A percentile compares a stretch with the other conserved stretches of the same genome.
These are phyloP conservation scores for Matsumurasca onukii DNA, from an alignment of 1,140 invertebrate species.

Conservation along the genomic window DNA sequence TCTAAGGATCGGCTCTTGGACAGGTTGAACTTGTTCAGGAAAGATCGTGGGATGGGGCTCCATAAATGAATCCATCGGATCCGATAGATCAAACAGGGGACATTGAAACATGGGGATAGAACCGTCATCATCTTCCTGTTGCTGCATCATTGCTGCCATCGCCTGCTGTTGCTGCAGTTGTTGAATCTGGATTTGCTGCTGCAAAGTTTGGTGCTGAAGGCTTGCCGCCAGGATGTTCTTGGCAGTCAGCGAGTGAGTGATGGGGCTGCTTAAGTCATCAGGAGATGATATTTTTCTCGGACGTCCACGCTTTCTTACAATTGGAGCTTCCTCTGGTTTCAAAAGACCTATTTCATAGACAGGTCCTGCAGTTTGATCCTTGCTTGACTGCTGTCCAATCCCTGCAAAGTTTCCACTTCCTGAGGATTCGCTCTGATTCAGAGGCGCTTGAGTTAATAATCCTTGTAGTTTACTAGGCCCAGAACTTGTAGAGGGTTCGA, in stretches of 20 bases:
- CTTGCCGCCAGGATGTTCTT: conserved; percentile 9
- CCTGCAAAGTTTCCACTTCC: neutral
- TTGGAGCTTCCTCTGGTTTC: conserved; percentile 27
- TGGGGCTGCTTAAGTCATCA: neutral
- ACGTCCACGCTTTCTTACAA: conserved; percentile 32
- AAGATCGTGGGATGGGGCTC: conserved; percentile 26
- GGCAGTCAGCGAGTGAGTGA: neutral
- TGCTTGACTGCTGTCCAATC: neutral
- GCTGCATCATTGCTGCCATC: neutral
- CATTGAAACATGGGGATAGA: conserved; percentile 20
- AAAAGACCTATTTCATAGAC: conserved; percentile 24
- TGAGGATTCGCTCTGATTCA: conserved; percentile 1
- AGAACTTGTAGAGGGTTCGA: conserved; percentile 29
- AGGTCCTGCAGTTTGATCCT: neutral
- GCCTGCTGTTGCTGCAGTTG: neutral
- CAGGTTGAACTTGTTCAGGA: conserved; percentile 23
- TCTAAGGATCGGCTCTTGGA: conserved; percentile 22
- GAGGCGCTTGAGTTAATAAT: conserved; percentile 9
- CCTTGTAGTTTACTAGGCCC: conserved; percentile 26
- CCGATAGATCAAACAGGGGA: conserved; percentile 29
- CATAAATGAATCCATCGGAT: conserved; percentile 9
- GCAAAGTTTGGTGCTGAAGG: conserved; percentile 32
- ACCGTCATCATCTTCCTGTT: neutral
- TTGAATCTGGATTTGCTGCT: conserved; percentile 29
- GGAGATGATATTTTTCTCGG: conserved; percentile 29